Evolutionary conservation across 1,140 invertebrate species (phyloP).

Genomic region (Drosophila pruinosa): DNA sequence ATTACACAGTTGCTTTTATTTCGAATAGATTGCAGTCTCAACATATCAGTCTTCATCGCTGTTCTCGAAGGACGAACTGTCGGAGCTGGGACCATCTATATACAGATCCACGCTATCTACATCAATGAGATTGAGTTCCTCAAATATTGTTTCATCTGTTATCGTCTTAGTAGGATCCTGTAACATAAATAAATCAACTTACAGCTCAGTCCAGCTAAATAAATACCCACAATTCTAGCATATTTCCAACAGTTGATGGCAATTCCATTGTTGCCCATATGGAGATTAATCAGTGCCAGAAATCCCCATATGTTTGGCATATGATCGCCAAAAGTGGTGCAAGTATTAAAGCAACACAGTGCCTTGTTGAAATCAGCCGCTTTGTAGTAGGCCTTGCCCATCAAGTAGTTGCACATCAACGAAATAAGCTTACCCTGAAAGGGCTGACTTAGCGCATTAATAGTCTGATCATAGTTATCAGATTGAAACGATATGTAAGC

Average conservation of each 20-base stretch:
- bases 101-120: constrained; percentile 51
- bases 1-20: neutral
- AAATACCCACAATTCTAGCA: constrained; percentile 54
- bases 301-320: constrained; percentile 68
- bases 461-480: constrained; percentile 29
- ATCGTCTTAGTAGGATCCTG: constrained; percentile 45
- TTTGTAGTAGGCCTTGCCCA: constrained; percentile 61
- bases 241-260: constrained; percentile 74
- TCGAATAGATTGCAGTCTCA: too few species aligned
- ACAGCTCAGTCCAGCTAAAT: neutral
- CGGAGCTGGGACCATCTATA: constrained; percentile 30
- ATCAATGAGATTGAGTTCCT: constrained; percentile 55
- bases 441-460: constrained; percentile 20
- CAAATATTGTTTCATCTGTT: constrained; percentile 47
- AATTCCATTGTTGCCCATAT: constrained; percentile 45
- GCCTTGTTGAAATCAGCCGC: constrained; percentile 28
- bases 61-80: neutral
- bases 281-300: constrained; percentile 64
- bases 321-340: constrained; percentile 43
- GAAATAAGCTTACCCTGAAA: constrained; percentile 4
- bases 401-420: constrained; percentile 29
- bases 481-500: constrained; percentile 47
- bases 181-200: neutral
- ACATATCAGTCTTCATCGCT: neutral
- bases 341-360: constrained; percentile 29